Percentiles rank a stretch among this genome's conserved stretches.
Evolutionary conservation across 1,140 invertebrate genomes (phyloP).

Genomic region (Matsumurasca onukii): DNA sequence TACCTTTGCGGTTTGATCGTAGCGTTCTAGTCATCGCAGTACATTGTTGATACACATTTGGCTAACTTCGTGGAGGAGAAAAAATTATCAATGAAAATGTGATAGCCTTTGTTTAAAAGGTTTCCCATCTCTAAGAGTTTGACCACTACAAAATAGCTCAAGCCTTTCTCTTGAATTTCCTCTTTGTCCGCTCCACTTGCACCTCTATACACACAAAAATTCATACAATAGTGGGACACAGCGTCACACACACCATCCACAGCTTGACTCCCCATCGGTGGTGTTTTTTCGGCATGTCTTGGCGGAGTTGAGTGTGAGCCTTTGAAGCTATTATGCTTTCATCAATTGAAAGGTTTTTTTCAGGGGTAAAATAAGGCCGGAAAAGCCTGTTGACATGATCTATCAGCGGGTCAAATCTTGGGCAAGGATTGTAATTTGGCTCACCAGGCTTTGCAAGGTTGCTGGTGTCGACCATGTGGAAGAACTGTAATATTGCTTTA

Average conservation of each 20-base stretch:
- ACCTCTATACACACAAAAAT: slow-evolving; percentile 36
- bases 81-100: too few relatives aligned
- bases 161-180: too few relatives aligned
- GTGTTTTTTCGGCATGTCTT: slow-evolving; percentile 40
- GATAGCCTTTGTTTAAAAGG: slow-evolving; percentile 1
- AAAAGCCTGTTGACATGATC: slow-evolving; percentile 42
- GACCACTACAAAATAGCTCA: too few relatives aligned
- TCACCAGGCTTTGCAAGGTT: slow-evolving; percentile 35
- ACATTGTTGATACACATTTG: background rate
- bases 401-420: slow-evolving; percentile 41
- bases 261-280: slow-evolving; percentile 38
- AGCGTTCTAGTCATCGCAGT: slow-evolving; percentile 17
- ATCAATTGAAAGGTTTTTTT: slow-evolving; percentile 41
- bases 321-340: slow-evolving; percentile 37
- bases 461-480: slow-evolving; percentile 33
- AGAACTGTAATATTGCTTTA: too few relatives aligned
- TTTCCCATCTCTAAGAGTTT: background rate
- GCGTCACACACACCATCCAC: background rate
- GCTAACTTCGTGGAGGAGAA: slow-evolving; percentile 2
- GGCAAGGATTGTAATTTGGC: slow-evolving; percentile 41
- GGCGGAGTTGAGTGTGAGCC: slow-evolving; percentile 35
- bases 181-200: slow-evolving; percentile 16
- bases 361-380: slow-evolving; percentile 39
- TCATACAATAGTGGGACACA: slow-evolving; percentile 33
- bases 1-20: slow-evolving; percentile 13